phyloP scores from a whole-genome alignment of 2,888 invertebrate genomes.

The Dicyrtoma fusca region DNA sequence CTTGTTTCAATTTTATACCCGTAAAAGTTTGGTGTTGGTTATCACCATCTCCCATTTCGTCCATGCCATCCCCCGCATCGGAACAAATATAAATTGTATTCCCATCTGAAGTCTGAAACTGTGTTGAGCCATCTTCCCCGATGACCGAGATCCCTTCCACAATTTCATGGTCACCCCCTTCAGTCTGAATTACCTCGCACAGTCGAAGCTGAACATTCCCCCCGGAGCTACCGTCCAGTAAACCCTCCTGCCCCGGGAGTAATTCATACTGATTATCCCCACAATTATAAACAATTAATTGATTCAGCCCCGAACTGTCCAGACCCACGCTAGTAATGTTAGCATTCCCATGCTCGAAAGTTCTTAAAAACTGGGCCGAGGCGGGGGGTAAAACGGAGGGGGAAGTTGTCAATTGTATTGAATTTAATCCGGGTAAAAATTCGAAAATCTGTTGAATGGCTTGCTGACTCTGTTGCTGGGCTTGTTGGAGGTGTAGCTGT shows the following conservation, averaged over 20 bases:
- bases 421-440: too few relatives aligned
- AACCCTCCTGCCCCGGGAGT: slow-evolving; percentile 15
- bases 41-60: too few relatives aligned
- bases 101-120: background rate
- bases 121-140: too few relatives aligned
- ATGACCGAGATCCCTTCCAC: too few relatives aligned
- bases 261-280: slow-evolving; percentile 22
- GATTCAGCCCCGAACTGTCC: background rate
- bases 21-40: background rate
- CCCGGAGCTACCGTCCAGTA: too few relatives aligned
- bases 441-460: too few relatives aligned
- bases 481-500: background rate
- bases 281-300: slow-evolving; percentile 28
- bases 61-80: background rate
- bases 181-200: slow-evolving; percentile 23
- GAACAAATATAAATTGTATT: slow-evolving; percentile 35
- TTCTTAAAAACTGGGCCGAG: slow-evolving; percentile 21
- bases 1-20: too few relatives aligned
- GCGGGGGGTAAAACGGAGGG: slow-evolving; percentile 7
- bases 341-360: slow-evolving; percentile 10
- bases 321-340: too few relatives aligned
- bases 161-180: background rate
- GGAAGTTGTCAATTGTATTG: too few relatives aligned
- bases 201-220: slow-evolving; percentile 23
- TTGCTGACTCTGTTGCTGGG: background rate